Evolutionary conservation across 2,113 vertebrate genomes (phyloP), one percentile per base, ranked within the genome.

Genomic region (Leptobrachium ailaonicum): DNA sequence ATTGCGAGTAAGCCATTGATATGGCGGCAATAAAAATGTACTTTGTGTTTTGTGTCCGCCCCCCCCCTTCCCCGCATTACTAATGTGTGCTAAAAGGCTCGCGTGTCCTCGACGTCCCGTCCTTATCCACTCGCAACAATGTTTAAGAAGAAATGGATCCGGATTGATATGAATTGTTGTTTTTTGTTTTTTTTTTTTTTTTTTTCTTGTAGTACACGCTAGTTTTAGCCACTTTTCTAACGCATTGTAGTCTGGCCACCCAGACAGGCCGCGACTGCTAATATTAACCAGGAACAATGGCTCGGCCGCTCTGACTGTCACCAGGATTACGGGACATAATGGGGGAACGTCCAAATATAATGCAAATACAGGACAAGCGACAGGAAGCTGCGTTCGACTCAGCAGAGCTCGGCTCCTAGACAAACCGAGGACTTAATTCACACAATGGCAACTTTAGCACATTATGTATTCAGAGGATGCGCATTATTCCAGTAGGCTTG

Each of bases 241-340:
- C 85, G 85, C 86, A 86, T 85, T 89, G 88, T 89, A 88, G 86
- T 85, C 87, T 73, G 88, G 92, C 94, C 93, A 92, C 92, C 92
- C 95, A 95, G 94, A 92, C 87, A 69, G 89, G 86, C 89, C 88
- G 89, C 86, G 92, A 90, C 92, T 90, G 92, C 87, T 91, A 91
- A 91, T 94, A 92, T 93, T 93, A 92, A 92, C 87, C 87, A 66
- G 87, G 92, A 93, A 98, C 95, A 97, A 98, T 96, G 84, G 94
- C 1, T 73, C 91, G 93, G 90, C 91, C 90, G 84, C 90, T 86
- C 87, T 94, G 94, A 94, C 95, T 94, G 93, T 94, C 93, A 88
- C 82, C 92, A 94, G 97, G 96, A 97, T 99, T 99, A 98, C 85
- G 76, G 93, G 90, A 92, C 90, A 98, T 94, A 98, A 98, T 96